phyloP scores from a whole-genome alignment of 2,888 invertebrate genomes.

The Argyresthia goedartella region DNA sequence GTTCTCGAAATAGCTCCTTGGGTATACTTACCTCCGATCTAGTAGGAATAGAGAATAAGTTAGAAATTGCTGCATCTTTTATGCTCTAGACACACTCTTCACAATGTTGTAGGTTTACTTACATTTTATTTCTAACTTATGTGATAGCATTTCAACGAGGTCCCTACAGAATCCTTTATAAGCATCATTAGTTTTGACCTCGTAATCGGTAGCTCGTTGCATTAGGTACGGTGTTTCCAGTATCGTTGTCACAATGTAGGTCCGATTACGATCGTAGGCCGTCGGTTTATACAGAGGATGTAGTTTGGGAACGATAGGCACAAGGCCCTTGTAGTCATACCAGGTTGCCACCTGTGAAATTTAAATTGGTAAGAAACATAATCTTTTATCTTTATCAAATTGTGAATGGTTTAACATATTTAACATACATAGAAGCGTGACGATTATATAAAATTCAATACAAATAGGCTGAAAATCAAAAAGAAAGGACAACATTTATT shows the following conservation, averaged over 20 bases:
- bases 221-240: slow-evolving; percentile 91
- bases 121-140: slow-evolving; percentile 88
- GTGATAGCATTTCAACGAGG: slow-evolving; percentile 84
- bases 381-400: slow-evolving; percentile 11
- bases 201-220: slow-evolving; percentile 76
- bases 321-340: slow-evolving; percentile 84
- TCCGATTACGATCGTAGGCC: slow-evolving; percentile 83
- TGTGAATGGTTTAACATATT: no score
- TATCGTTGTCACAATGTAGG: slow-evolving; percentile 88
- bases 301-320: slow-evolving; percentile 80
- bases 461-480: neutral
- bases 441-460: neutral
- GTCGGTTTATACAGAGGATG: slow-evolving; percentile 74
- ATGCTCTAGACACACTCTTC: no score
- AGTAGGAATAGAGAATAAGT: no score
- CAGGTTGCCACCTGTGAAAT: slow-evolving; percentile 81
- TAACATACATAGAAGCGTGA: no score
- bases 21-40: no score
- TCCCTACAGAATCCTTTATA: slow-evolving; percentile 95
- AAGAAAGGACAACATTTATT: neutral
- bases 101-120: slow-evolving; percentile 44
- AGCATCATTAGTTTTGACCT: slow-evolving; percentile 77
- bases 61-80: no score
- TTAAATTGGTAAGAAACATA: no score
- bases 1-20: no score